phyloP scores from a whole-genome alignment of 1,140 invertebrate genomes.

The Chionoecetes opilio region DNA sequence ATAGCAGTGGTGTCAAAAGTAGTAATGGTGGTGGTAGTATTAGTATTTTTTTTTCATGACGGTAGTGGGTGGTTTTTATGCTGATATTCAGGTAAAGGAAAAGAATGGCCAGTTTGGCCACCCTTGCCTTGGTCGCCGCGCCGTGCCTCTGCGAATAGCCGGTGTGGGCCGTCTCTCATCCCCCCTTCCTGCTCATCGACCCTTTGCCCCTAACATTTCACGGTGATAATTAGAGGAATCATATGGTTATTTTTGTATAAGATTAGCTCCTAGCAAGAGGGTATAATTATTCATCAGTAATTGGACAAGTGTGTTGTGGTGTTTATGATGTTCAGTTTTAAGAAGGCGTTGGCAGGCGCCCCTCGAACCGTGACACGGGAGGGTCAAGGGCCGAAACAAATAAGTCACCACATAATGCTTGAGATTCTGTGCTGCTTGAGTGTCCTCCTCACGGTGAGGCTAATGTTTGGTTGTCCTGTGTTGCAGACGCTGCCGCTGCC shows the following conservation, averaged over 20 bases:
- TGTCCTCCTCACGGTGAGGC: not conserved
- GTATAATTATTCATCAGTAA: not conserved
- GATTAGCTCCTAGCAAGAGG: not conserved
- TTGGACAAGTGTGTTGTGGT: not conserved
- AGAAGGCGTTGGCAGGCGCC: too few relatives aligned
- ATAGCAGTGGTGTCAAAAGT: too few relatives aligned
- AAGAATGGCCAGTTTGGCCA: too few relatives aligned
- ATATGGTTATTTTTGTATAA: not conserved
- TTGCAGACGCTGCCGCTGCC: slow-evolving; percentile 73
- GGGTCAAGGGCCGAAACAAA: not conserved
- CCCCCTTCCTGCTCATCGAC: not conserved
- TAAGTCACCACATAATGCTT: not conserved
- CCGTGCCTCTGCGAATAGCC: too few relatives aligned
- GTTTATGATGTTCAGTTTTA: not conserved
- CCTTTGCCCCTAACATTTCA: not conserved
- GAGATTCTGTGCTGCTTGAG: not conserved
- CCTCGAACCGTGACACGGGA: too few relatives aligned
- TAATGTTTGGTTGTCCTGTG: not conserved
- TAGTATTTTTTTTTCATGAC: too few relatives aligned
- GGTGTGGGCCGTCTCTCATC: not conserved
- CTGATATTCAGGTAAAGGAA: too few relatives aligned
- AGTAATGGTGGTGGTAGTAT: too few relatives aligned
- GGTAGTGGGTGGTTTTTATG: too few relatives aligned
- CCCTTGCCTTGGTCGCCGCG: too few relatives aligned
- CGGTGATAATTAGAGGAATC: not conserved